Percentiles rank a stretch among this genome's conserved stretches.
phyloP scores from a whole-genome alignment of 2,113 vertebrate genomes.

The Sialia sialis region DNA sequence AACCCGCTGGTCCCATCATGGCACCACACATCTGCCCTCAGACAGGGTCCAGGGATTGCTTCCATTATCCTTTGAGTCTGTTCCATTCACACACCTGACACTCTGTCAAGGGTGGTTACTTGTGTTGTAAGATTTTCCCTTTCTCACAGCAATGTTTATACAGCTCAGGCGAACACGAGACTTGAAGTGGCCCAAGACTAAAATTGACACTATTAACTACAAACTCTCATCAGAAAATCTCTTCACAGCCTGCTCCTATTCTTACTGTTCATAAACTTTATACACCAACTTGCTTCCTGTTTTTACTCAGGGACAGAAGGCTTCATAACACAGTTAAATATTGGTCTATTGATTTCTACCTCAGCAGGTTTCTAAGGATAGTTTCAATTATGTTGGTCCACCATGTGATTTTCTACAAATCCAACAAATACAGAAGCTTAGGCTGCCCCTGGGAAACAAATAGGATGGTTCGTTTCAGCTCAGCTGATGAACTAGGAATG shows the following conservation, averaged over 20 bases:
- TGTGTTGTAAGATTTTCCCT: background rate
- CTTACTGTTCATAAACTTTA: background rate
- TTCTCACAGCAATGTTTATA: background rate
- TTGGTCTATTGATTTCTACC: background rate
- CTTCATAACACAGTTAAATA: background rate
- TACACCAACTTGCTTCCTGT: background rate
- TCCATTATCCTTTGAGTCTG: background rate
- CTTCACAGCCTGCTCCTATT: background rate
- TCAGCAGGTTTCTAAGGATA: background rate
- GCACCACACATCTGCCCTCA: background rate
- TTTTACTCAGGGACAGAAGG: background rate
- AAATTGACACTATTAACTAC: background rate
- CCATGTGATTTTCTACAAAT: background rate
- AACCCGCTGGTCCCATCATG: fast-evolving
- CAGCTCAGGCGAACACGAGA: background rate
- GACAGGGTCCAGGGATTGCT: background rate
- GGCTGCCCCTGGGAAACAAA: background rate
- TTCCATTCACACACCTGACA: background rate
- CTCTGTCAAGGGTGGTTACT: background rate
- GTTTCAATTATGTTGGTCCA: background rate
- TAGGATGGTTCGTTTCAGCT: background rate
- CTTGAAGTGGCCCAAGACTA: background rate
- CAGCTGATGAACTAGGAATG: background rate
- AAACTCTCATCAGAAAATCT: background rate
- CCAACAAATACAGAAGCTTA: background rate